phyloP scores from a whole-genome alignment of 2,797 vertebrate genomes.

The Galaxias olidus region DNA sequence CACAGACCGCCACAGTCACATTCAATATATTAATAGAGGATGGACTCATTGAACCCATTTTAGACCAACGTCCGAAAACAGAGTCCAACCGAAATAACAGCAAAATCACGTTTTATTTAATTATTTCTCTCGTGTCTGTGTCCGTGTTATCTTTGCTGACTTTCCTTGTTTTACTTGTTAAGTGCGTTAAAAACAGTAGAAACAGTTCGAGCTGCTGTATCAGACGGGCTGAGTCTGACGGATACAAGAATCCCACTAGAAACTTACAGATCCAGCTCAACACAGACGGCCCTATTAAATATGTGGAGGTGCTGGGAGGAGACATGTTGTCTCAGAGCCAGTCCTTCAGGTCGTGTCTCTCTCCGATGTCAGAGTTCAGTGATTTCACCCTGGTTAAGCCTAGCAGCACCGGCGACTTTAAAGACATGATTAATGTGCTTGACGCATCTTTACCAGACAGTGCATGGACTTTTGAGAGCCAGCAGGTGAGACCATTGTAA shows the following conservation, averaged over 20 bases:
- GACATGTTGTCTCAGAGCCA: slow-evolving; percentile 66
- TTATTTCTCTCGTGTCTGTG: slow-evolving; percentile 71
- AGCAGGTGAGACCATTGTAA: slow-evolving; percentile 44
- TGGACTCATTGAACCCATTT: slow-evolving; percentile 36
- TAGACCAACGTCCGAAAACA: slow-evolving; percentile 61
- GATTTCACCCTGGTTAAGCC: slow-evolving; percentile 55
- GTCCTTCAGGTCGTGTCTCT: slow-evolving; percentile 59
- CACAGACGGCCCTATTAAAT: slow-evolving; percentile 74
- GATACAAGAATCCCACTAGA: slow-evolving; percentile 37
- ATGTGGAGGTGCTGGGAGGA: slow-evolving; percentile 69
- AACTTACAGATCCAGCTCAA: slow-evolving; percentile 65
- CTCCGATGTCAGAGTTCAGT: slow-evolving; percentile 57
- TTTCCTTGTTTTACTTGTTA: slow-evolving; percentile 55
- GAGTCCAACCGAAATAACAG: slow-evolving; percentile 49
- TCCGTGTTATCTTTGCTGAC: slow-evolving; percentile 63
- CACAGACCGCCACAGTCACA: slow-evolving; percentile 35
- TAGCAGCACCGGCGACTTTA: slow-evolving; percentile 58
- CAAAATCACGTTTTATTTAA: slow-evolving; percentile 71
- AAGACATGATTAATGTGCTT: slow-evolving; percentile 47
- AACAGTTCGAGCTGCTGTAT: slow-evolving; percentile 53
- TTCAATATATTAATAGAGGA: slow-evolving; percentile 34
- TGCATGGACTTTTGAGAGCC: slow-evolving; percentile 50
- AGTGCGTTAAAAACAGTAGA: slow-evolving; percentile 59
- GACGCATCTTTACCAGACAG: slow-evolving; percentile 49
- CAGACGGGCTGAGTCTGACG: slow-evolving; percentile 29